A percentile compares a stretch with the other conserved stretches of the same genome.
phyloP scores from a whole-genome alignment of 1,140 invertebrate species.

The Neodiprion virginianus region DNA sequence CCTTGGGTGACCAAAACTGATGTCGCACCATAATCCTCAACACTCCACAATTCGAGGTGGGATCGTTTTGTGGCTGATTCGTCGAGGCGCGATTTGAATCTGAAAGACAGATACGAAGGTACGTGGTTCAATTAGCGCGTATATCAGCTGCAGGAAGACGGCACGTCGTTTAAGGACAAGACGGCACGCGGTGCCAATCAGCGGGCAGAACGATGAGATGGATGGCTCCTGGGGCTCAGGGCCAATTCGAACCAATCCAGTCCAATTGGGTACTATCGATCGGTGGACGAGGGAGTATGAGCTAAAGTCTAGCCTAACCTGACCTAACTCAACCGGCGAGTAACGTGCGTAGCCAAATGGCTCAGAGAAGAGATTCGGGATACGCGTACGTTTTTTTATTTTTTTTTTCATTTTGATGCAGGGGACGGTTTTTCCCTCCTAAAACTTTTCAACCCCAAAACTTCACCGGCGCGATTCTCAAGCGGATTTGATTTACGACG shows the following conservation, averaged over 20 bases:
- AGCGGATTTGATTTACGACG: neutral
- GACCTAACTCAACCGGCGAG: neutral
- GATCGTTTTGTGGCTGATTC: too few relatives aligned
- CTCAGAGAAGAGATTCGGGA: too few relatives aligned
- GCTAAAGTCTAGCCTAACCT: neutral
- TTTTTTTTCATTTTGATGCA: too few relatives aligned
- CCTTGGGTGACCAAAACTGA: too few relatives aligned
- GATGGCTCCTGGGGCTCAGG: conserved; percentile 6
- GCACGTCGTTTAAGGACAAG: neutral
- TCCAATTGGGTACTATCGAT: conserved; percentile 5
- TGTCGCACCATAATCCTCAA: too few relatives aligned
- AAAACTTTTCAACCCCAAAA: neutral
- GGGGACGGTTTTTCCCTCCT: too few relatives aligned
- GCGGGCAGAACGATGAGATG: neutral
- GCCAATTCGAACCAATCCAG: conserved; percentile 7
- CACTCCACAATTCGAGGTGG: too few relatives aligned
- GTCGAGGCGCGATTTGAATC: too few relatives aligned
- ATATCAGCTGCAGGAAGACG: neutral
- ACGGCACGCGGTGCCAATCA: neutral
- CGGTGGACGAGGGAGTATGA: neutral
- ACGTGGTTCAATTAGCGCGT: too few relatives aligned
- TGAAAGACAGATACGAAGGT: too few relatives aligned
- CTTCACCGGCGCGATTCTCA: neutral
- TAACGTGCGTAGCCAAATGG: neutral
- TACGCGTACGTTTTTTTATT: too few relatives aligned